phyloP scores from a whole-genome alignment of 1,140 invertebrate species.

The Drosophila pachea region DNA sequence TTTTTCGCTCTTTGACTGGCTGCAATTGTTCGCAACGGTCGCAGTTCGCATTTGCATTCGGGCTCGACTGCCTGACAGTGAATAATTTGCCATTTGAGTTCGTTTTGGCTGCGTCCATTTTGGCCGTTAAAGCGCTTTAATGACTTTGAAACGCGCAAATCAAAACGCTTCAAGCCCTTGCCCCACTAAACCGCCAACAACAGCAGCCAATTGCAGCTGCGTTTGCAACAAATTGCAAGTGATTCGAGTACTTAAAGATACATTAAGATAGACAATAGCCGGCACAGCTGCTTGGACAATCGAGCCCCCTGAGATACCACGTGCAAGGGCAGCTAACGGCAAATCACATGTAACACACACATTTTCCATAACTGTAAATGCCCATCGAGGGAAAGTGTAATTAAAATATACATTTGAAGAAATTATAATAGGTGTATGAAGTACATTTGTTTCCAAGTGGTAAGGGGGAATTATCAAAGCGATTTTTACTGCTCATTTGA shows the following conservation, averaged over 20 bases:
- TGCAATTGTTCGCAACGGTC: conserved; percentile 43
- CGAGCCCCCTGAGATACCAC: too few species aligned
- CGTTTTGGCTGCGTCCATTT: conserved; percentile 40
- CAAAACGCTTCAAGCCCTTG: conserved; percentile 53
- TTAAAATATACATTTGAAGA: too few species aligned
- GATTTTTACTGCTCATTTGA: too few species aligned
- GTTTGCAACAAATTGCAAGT: conserved; percentile 14
- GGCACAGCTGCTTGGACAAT: neutral
- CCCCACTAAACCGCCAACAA: neutral
- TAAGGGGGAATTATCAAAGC: too few species aligned
- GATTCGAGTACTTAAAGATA: neutral
- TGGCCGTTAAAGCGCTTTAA: conserved; percentile 58
- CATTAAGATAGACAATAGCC: conserved; percentile 1
- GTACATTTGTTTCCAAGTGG: too few species aligned
- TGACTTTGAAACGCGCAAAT: conserved; percentile 68
- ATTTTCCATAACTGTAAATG: too few species aligned
- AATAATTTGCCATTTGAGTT: conserved; percentile 73
- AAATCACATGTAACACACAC: too few species aligned
- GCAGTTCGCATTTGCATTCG: conserved; percentile 36
- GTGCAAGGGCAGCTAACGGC: too few species aligned
- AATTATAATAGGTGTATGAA: too few species aligned
- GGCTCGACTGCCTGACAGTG: conserved; percentile 67
- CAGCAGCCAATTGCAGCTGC: conserved; percentile 4
- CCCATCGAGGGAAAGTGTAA: too few species aligned
- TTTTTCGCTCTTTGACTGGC: conserved; percentile 30